Conservation (phyloP, 2,888 invertebrate genomes). For the Ptilodon capucinus region DNA sequence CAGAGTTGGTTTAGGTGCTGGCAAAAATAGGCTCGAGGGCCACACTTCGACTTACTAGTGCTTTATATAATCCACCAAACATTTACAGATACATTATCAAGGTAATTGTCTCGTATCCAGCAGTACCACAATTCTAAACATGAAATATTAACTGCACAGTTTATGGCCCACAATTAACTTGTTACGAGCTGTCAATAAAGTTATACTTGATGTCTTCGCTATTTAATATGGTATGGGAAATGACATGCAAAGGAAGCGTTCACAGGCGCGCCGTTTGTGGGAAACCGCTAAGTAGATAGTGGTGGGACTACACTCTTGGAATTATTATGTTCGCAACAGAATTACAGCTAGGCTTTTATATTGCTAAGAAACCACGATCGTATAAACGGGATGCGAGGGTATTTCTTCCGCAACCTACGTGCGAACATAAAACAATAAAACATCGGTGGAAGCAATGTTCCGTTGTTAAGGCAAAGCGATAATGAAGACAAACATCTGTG, state of each 20-base stretch:
- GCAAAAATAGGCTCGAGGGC: too few relatives aligned
- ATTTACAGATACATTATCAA: neutral
- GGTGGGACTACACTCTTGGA: slow-evolving; percentile 43
- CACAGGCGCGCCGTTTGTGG: slow-evolving; percentile 55
- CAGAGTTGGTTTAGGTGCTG: too few relatives aligned
- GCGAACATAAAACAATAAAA: slow-evolving; percentile 27
- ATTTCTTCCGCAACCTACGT: slow-evolving; percentile 18
- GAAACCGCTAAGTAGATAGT: slow-evolving; percentile 55
- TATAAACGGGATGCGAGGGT: slow-evolving; percentile 36
- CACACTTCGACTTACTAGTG: neutral
- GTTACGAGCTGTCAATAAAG: slow-evolving; percentile 9
- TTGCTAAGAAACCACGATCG: slow-evolving; percentile 41
- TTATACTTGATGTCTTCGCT: slow-evolving; percentile 28
- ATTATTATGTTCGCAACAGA: slow-evolving; percentile 49
- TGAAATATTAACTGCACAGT: neutral
- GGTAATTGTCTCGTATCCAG: neutral
- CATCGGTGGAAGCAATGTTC: slow-evolving; percentile 1
- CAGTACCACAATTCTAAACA: neutral
- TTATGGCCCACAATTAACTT: slow-evolving; percentile 5
- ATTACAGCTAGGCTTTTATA: slow-evolving; percentile 48
- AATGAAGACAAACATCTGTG: neutral
- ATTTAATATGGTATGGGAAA: slow-evolving; percentile 9
- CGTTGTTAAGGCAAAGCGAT: neutral
- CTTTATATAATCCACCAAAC: too few relatives aligned
- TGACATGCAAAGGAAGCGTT: slow-evolving; percentile 56